phyloP scores from a whole-genome alignment of 1,140 invertebrate genomes.

The Scaptomyza montana region DNA sequence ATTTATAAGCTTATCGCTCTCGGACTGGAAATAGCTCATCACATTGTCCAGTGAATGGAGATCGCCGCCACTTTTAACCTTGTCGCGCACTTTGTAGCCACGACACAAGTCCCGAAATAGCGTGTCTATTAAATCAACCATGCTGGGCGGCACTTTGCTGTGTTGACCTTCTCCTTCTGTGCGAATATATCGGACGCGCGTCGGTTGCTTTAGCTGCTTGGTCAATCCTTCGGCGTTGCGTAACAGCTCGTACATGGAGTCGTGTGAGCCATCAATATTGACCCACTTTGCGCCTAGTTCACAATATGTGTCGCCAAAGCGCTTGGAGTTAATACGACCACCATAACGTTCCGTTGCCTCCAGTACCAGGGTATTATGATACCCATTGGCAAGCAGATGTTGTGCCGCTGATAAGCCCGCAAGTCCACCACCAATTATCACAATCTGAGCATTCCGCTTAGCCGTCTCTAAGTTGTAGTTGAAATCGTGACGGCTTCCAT shows the following conservation, averaged over 20 bases:
- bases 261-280: conserved; percentile 65
- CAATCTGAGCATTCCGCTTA: conserved; percentile 85
- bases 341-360: conserved; percentile 91
- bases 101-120: conserved; percentile 69
- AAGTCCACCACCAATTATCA: conserved; percentile 91
- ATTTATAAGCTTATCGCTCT: conserved; percentile 57
- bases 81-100: conserved; percentile 60
- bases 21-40: conserved; percentile 70
- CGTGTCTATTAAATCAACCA: conserved; percentile 66
- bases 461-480: conserved; percentile 54
- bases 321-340: conserved; percentile 89
- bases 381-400: conserved; percentile 87
- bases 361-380: conserved; percentile 88
- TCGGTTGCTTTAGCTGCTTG: conserved; percentile 61
- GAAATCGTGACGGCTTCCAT: conserved; percentile 10
- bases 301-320: conserved; percentile 88
- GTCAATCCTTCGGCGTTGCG: conserved; percentile 59
- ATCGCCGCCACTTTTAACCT: conserved; percentile 55
- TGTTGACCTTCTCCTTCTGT: conserved; percentile 18
- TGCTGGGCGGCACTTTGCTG: conserved; percentile 37
- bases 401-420: conserved; percentile 90
- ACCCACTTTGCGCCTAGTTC: conserved; percentile 88
- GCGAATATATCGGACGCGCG: conserved; percentile 45
- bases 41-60: conserved; percentile 72
- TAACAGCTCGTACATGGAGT: conserved; percentile 73